Evolutionary conservation across 2,797 vertebrate species (phyloP).

Genomic region (Cynopterus sphinx): DNA sequence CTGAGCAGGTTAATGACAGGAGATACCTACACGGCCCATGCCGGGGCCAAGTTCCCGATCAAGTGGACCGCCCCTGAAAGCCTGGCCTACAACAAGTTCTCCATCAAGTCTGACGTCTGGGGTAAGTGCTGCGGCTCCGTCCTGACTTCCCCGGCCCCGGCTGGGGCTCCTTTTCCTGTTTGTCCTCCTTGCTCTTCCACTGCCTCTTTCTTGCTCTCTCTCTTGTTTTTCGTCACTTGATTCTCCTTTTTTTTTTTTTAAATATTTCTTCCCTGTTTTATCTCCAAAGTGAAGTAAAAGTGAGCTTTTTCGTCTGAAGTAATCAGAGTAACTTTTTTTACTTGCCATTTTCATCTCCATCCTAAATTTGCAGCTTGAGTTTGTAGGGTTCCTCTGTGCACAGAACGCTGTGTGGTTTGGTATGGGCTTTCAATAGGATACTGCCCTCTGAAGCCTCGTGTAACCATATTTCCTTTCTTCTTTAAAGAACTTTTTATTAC

Average conservation of each 20-base stretch:
- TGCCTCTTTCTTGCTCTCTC: background rate
- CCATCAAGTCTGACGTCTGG: slow-evolving; percentile 99
- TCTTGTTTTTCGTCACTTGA: background rate
- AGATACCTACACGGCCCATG: slow-evolving; percentile 96
- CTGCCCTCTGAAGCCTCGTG: background rate
- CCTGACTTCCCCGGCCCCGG: rapidly evolving
- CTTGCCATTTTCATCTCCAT: background rate
- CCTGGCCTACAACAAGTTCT: slow-evolving; percentile 99
- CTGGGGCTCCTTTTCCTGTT: too few relatives aligned
- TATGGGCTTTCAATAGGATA: background rate
- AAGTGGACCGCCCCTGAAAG: slow-evolving; percentile 99
- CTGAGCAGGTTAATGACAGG: slow-evolving; percentile 97
- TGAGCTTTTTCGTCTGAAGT: background rate
- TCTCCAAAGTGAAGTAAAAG: background rate
- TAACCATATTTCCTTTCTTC: background rate
- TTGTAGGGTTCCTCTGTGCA: background rate
- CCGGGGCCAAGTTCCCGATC: slow-evolving; percentile 98
- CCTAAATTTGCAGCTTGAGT: background rate
- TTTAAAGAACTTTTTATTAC: background rate
- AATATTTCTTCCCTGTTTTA: background rate
- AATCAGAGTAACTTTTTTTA: background rate
- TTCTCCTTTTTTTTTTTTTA: background rate
- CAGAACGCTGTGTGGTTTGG: background rate
- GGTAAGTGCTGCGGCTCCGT: slow-evolving; percentile 86
- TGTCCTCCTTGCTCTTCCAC: too few relatives aligned